These are phyloP conservation scores for Forbesichthys agassizii DNA, from an alignment of 2,113 vertebrate genomes.

Conservation along the genomic window DNA sequence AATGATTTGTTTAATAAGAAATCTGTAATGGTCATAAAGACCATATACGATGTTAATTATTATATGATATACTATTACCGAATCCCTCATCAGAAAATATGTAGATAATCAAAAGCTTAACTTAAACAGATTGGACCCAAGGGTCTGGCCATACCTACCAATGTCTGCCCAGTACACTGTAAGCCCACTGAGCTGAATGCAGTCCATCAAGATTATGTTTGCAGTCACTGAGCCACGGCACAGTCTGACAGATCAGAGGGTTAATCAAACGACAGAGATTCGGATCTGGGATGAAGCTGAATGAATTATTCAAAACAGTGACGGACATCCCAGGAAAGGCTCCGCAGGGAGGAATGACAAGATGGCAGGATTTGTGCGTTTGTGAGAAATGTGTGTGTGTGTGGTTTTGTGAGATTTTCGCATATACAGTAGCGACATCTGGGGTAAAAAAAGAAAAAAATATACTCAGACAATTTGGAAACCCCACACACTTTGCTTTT, in stretches of 20 bases:
- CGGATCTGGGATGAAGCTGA: conserved; percentile 36
- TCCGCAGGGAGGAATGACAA: background rate
- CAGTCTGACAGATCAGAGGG: conserved; percentile 51
- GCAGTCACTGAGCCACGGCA: conserved; percentile 24
- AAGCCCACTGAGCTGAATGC: conserved; percentile 26
- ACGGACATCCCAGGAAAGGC: conserved; percentile 24
- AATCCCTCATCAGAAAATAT: too few species aligned
- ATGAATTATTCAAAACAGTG: conserved; percentile 53
- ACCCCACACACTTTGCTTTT: background rate
- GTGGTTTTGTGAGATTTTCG: background rate
- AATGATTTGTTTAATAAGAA: too few species aligned
- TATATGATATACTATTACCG: too few species aligned
- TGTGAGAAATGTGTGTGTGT: background rate
- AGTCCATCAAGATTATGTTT: conserved; percentile 38
- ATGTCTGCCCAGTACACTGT: too few species aligned
- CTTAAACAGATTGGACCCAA: too few species aligned
- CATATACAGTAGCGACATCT: too few species aligned
- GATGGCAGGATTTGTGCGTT: background rate
- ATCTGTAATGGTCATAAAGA: too few species aligned
- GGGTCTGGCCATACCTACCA: too few species aligned
- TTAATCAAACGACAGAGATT: conserved; percentile 61
- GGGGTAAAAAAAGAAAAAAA: background rate
- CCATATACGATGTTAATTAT: too few species aligned
- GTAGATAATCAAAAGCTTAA: too few species aligned
- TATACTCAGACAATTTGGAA: background rate